These are phyloP conservation scores for Meleagris gallopavo DNA, from an alignment of 2,113 vertebrate genomes.

Conservation along the genomic window DNA sequence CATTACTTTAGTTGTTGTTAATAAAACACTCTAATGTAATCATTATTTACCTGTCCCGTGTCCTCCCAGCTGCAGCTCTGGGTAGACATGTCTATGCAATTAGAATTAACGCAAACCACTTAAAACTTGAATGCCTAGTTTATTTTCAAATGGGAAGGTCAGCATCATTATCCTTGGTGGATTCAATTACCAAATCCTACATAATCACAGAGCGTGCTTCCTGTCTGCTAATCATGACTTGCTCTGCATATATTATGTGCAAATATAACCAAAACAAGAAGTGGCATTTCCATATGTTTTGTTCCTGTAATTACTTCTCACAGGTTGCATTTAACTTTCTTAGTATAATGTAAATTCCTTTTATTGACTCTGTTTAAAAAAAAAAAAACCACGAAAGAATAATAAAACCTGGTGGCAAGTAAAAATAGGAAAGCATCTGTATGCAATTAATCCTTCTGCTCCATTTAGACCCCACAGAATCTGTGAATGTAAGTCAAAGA, in stretches of 20 bases:
- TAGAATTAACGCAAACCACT: conserved; percentile 68
- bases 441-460: conserved; percentile 50
- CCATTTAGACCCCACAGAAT: conserved; percentile 52
- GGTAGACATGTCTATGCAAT: conserved; percentile 35
- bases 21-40: conserved; percentile 24
- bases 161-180: conserved; percentile 72
- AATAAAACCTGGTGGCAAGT: conserved; percentile 9
- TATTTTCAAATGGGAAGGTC: conserved; percentile 74
- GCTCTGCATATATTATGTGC: conserved; percentile 36
- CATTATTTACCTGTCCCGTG: conserved; percentile 39
- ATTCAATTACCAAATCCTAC: conserved; percentile 70
- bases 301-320: conserved; percentile 40
- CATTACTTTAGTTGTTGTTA: conserved; percentile 17
- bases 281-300: conserved; percentile 59
- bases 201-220: conserved; percentile 51
- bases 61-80: conserved; percentile 4
- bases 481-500: conserved; percentile 23
- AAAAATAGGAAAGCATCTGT: conserved; percentile 53
- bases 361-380: conserved; percentile 8
- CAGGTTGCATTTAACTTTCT: conserved; percentile 56
- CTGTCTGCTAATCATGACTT: conserved; percentile 64
- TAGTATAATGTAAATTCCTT: conserved; percentile 37
- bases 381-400: neutral
- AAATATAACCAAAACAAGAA: conserved; percentile 53
- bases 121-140: conserved; percentile 68